Base-by-base conservation (phyloP, 2,888 invertebrate species). In the Cosmopolites sordidus region DNA sequence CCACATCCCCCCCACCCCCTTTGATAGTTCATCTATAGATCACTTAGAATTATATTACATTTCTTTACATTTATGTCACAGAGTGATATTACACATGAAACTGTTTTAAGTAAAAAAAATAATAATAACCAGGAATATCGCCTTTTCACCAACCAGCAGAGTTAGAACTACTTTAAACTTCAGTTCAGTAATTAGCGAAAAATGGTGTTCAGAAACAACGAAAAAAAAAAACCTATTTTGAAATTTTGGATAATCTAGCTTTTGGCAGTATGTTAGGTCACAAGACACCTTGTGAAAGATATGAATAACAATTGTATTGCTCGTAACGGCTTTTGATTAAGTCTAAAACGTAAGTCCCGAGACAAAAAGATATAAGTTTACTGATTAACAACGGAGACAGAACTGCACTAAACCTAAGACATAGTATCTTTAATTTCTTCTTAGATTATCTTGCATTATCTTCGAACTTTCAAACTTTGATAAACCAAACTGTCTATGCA, bases 231-330 rank as follows among this genome's bases (percentile, higher is more conserved):
- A 33, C 22, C 22, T 3, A 22, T 22, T 22, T 22, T 3, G 22
- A 22, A 33, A 12, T 33, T 12, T 11, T 33, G n/a, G 33, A 45
- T 15, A 46, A 47, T 27, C 27, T 33, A 15, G 14, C 39, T 43
- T 33, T 47, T 47, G 47, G 47, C 47, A 47, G 47, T 47, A 17
- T 2, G 39, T 5, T 18, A 45, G 15, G 47, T 47, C 47, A 39
- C 14, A 52, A 52, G 52, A 47, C 47, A 47, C 47, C 47, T 47
- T 29, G 41, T 44, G 51, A 22, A 37, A 27, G 52, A 52, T 52
- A 52, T 52, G 52, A 39, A 42, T 46, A 42, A 17, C 39, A 46
- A 16, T 16, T 17, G 30, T 45, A 45, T 45, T 45, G 45, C 45
- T 45, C 14, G 12, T 45, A 22, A 3, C 3, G 22, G 4, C 8